These are phyloP conservation scores for Pocota personata DNA, from an alignment of 2,888 invertebrate species.

Conservation along the genomic window DNA sequence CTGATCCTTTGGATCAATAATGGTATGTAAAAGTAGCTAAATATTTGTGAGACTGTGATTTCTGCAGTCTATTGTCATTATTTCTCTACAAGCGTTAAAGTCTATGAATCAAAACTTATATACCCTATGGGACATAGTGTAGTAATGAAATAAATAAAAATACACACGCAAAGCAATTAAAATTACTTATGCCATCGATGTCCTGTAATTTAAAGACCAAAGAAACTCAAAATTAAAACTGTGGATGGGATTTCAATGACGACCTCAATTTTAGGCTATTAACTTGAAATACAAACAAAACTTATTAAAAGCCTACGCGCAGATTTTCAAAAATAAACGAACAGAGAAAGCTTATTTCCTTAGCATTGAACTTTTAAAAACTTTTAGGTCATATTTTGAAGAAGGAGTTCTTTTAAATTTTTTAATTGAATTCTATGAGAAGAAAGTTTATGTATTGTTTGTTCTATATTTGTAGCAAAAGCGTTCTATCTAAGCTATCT, in stretches of 20 bases:
- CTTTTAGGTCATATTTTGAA: neutral
- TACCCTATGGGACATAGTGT: neutral
- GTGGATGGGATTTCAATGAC: neutral
- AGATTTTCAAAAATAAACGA: neutral
- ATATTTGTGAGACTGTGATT: too few species aligned
- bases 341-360: neutral
- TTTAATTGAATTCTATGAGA: neutral
- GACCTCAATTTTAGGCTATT: neutral
- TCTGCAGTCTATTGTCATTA: too few species aligned
- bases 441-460: too few species aligned
- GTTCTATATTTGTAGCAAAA: too few species aligned
- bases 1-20: too few species aligned
- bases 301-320: neutral
- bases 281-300: slow-evolving; percentile 13
- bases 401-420: neutral
- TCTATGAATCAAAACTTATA: neutral
- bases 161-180: slow-evolving; percentile 43
- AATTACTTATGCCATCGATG: neutral
- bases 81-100: too few species aligned
- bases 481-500: too few species aligned
- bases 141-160: neutral
- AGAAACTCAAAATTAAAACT: neutral
- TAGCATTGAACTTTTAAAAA: neutral
- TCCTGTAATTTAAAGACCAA: slow-evolving; percentile 13
- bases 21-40: too few species aligned